These are phyloP conservation scores for Vespertilio murinus DNA, from an alignment of 2,797 vertebrate genomes.

Conservation along the genomic window DNA sequence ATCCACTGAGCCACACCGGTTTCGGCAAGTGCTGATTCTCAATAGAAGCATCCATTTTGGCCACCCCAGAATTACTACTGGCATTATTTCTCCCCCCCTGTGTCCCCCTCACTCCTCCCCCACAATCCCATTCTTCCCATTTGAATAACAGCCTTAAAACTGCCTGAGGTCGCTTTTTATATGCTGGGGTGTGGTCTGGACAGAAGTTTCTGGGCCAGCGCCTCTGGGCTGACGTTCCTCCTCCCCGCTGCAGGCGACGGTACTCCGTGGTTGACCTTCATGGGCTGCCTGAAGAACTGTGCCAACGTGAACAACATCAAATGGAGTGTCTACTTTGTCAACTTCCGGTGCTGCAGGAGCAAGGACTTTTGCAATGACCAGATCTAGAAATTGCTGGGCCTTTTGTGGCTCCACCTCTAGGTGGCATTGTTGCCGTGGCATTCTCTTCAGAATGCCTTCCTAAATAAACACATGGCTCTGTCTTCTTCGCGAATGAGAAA, in stretches of 20 bases:
- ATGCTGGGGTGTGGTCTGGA: background rate
- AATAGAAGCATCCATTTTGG: background rate
- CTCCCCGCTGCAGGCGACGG: constrained; percentile 33
- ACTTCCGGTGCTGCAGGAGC: constrained; percentile 58
- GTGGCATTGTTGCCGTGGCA: background rate
- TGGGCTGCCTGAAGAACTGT: constrained; percentile 65
- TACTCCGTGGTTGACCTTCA: constrained; percentile 26
- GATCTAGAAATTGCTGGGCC: background rate
- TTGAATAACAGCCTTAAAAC: background rate
- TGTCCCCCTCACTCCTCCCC: too few relatives aligned
- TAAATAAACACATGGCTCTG: background rate
- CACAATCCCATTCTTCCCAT: background rate
- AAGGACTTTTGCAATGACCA: constrained; percentile 54
- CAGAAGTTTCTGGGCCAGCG: background rate
- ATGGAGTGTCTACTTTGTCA: constrained; percentile 51
- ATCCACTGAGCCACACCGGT: too few relatives aligned
- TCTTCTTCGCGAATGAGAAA: background rate
- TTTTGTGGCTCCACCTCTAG: background rate
- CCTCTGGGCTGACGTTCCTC: background rate
- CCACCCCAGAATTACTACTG: background rate
- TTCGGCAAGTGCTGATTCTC: background rate
- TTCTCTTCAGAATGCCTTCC: background rate
- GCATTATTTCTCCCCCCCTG: background rate
- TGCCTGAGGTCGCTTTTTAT: background rate
- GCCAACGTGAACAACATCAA: constrained; percentile 47